These are phyloP conservation scores for Atethmia centrago DNA, from an alignment of 2,888 invertebrate genomes.

Conservation along the genomic window DNA sequence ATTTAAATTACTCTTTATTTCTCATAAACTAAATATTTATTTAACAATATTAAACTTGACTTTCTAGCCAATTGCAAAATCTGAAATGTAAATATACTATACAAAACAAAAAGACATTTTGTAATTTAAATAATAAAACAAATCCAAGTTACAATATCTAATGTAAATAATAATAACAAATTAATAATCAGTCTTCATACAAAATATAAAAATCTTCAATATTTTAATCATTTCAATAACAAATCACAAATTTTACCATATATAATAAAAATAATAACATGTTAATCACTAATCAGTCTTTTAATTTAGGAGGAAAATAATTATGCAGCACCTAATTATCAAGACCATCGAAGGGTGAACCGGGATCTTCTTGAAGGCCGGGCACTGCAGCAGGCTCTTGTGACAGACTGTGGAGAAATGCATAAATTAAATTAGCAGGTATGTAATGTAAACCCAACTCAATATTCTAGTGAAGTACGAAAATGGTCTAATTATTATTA, in stretches of 20 bases:
- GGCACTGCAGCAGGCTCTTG: too few species aligned
- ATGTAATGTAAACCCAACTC: constrained; percentile 1
- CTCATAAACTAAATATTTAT: background rate
- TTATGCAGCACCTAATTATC: constrained; percentile 8
- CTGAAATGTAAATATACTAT: too few species aligned
- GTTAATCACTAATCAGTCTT: constrained; percentile 5
- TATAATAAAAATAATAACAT: background rate
- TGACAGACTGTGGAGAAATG: too few species aligned
- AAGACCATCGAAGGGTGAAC: constrained; percentile 3
- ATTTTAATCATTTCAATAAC: background rate
- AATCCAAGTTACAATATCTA: background rate
- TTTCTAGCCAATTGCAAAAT: too few species aligned
- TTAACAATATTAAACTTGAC: too few species aligned
- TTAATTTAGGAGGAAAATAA: constrained; percentile 12
- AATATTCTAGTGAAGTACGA: constrained; percentile 9
- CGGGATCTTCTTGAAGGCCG: too few species aligned
- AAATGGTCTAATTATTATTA: constrained; percentile 5
- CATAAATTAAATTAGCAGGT: constrained; percentile 6
- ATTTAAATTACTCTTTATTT: constrained; percentile 7
- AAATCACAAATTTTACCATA: background rate
- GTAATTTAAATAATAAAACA: background rate
- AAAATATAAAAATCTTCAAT: background rate
- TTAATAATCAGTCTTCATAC: background rate
- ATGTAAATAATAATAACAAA: background rate
- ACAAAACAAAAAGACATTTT: too few species aligned